Evolutionary conservation across 2,888 invertebrate genomes (phyloP), one percentile per base, ranked within the genome.

Genomic region (Phortica magna): DNA sequence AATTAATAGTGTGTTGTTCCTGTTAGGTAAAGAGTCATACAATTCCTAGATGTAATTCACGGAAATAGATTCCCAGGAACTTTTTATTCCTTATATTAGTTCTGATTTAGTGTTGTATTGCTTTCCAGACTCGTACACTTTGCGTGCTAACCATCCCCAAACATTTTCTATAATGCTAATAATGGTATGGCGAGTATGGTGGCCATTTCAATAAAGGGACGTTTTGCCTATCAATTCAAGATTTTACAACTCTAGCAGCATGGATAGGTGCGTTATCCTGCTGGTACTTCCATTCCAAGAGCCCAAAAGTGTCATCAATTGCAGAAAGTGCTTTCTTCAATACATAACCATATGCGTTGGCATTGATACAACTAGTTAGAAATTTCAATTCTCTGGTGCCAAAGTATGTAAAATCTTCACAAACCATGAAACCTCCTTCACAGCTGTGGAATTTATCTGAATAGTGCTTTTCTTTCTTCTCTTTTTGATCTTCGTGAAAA

Each of bases 401-500:
- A 68, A 57, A 70, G 17, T 59, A 75, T 6, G 43, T 53, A 17
- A 75, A 42, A 7, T 70, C 75, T 14, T 65, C 74, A 64, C 74
- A 65, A 57, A 67, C 73, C 76, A 68, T 65, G 31, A 68, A 71
- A 71, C 70, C 64, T 22, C 71, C 76, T 1, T 64, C 74, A 39
- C 57, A n/a, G 57, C 72, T 74, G n/a, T 76, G 76, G 22, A 42
- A 42, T 9, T 76, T 43, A 53, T 53, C 43, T 42, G 65, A 71
- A 73, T 6, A 7, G 41, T 22, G 17, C n/a, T n/a, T n/a, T n/a
- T n/a, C n/a, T n/a, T 64, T 39, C 55, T 76, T 55, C n/a, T 76
- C 76, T 48, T 76, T 73, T 41, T 76, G 39, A 19, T 77, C 42
- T 59, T 79, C 77, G 59, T 78, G 75, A 39, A 78, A 78, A 68